Evolutionary conservation across 2,888 invertebrate species (phyloP).

Genomic region (Gastracanthus pulcherrimus): DNA sequence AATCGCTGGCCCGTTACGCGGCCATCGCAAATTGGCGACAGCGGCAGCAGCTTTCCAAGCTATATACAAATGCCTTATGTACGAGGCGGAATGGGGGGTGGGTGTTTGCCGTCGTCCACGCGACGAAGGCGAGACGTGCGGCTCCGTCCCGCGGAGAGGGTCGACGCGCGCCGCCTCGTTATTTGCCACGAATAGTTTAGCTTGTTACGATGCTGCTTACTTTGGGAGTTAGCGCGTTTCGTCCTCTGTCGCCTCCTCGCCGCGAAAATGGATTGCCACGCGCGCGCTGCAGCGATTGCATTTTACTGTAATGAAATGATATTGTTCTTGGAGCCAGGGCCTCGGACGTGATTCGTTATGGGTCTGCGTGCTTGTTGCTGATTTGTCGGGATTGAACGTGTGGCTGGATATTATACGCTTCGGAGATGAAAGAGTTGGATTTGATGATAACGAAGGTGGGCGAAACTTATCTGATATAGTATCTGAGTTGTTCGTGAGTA

Average conservation of each 20-base stretch:
- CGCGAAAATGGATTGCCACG: neutral
- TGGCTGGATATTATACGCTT: neutral
- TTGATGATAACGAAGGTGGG: too few species aligned
- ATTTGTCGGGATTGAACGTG: neutral
- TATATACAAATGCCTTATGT: too few species aligned
- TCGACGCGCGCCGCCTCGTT: slow-evolving; percentile 21
- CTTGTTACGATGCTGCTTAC: slow-evolving; percentile 35
- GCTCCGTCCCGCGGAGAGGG: slow-evolving; percentile 13
- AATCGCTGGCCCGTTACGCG: slow-evolving; percentile 9
- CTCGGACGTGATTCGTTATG: neutral
- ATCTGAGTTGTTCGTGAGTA: too few species aligned
- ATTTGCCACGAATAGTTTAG: slow-evolving; percentile 47
- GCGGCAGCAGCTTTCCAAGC: too few species aligned
- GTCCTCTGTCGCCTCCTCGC: neutral
- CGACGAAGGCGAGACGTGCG: neutral
- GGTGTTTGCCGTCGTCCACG: neutral
- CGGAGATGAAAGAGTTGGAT: too few species aligned
- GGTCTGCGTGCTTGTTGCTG: neutral
- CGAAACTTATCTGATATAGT: too few species aligned
- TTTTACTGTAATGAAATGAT: slow-evolving; percentile 47
- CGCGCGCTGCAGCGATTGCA: slow-evolving; percentile 3
- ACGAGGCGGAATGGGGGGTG: neutral
- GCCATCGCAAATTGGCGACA: slow-evolving; percentile 34
- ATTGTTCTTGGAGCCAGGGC: too few species aligned
- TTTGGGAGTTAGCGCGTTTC: slow-evolving; percentile 26